Percentiles rank a stretch among this genome's conserved stretches.
phyloP scores from a whole-genome alignment of 2,888 invertebrate species.

The Spodoptera littoralis region DNA sequence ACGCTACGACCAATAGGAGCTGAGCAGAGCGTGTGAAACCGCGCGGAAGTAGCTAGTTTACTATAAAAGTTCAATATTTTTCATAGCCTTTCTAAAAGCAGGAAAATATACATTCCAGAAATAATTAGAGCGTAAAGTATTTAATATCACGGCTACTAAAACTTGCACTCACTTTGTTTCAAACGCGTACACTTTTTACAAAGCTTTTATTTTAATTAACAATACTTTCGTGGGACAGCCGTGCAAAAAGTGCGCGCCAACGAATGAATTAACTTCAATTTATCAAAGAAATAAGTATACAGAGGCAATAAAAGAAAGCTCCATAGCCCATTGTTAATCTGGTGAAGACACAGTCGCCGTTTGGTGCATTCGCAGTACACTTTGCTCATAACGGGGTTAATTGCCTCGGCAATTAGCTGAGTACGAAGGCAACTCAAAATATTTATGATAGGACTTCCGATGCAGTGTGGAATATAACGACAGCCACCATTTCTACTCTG shows the following conservation, averaged over 20 bases:
- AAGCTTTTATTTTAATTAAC: conserved; percentile 17
- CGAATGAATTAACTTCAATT: conserved; percentile 48
- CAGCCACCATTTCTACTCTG: conserved; percentile 9
- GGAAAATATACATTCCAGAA: neutral
- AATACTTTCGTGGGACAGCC: conserved; percentile 36
- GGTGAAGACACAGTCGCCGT: conserved; percentile 48
- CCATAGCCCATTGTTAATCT: conserved; percentile 65
- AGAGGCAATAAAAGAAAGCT: conserved; percentile 54
- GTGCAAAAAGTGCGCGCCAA: conserved; percentile 28
- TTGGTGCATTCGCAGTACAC: conserved; percentile 63
- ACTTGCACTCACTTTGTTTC: conserved; percentile 7
- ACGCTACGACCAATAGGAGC: too few relatives aligned
- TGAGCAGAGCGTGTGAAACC: too few relatives aligned
- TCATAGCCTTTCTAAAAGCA: conserved; percentile 2
- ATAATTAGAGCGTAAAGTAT: conserved; percentile 8
- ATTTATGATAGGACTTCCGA: conserved; percentile 63
- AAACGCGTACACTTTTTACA: conserved; percentile 9
- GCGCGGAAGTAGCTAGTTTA: too few relatives aligned
- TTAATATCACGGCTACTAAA: neutral
- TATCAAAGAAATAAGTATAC: conserved; percentile 51
- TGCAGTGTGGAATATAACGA: conserved; percentile 37
- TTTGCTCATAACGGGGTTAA: conserved; percentile 71
- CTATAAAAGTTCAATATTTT: conserved; percentile 7
- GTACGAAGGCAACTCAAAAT: conserved; percentile 63
- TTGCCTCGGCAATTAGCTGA: conserved; percentile 75